Evolutionary conservation across 2,888 invertebrate genomes (phyloP), one percentile per base, ranked within the genome.

Genomic region (Tyria jacobaeae): DNA sequence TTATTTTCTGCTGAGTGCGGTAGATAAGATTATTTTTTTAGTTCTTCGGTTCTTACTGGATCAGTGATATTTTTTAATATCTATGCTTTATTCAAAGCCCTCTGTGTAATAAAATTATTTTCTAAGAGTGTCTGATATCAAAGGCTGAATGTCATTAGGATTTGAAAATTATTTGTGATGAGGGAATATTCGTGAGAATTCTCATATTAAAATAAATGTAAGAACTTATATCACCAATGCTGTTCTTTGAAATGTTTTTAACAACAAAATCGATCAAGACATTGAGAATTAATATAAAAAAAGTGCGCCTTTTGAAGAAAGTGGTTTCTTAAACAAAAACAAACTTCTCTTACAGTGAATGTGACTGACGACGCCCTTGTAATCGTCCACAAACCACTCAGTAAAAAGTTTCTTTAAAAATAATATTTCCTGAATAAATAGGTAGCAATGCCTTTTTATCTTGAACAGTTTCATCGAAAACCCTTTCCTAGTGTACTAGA

Each of bases 1-100:
- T 87, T 87, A 86, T 83, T 83, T 78, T 79, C 69, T 70, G 76
- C 75, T 69, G 66, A 63, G 62, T 24, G 56, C 62, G 37, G 21
- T 63, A 52, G 57, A 64, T 69, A 65, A 69, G 62, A 69, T 62
- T 56, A 57, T 41, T 56, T 15, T 52, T 71, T 77, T 71, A 69
- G 57, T 71, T 70, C 59, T 55, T 44, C 21, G 44, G 44, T 44
- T 44, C 53, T 63, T 65, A 75, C 39, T 57, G 15, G 51, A 55
- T 62, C 62, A 5, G 62, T 59, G 57, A 63, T 73, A 68, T 71
- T 71, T 57, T 70, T 68, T 68, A 71, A 63, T 64, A 56, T 47
- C 53, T 62, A 57, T 64, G 49, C 10, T 31, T n/a, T 60, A 51
- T 62, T 58, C 50, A 39, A 39, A 64, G 31, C 17, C 3, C 6